Evolutionary conservation across 2,113 vertebrate species (phyloP).

Genomic region (Terrapene triunguis): DNA sequence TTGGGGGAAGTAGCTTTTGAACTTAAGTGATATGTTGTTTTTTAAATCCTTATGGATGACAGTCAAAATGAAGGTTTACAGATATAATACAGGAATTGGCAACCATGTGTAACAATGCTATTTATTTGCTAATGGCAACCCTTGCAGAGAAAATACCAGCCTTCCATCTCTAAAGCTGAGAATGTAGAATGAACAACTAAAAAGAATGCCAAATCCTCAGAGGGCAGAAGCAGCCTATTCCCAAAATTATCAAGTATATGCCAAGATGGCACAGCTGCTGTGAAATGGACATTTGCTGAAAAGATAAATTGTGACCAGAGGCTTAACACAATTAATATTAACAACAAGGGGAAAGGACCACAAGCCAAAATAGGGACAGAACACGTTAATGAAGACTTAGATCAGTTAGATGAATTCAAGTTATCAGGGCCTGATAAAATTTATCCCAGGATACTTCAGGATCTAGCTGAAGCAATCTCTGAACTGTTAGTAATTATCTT

Average conservation of each 20-base stretch:
- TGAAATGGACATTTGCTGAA: neutral
- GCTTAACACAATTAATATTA: neutral
- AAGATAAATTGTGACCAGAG: neutral
- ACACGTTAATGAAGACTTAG: neutral
- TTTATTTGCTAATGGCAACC: accelerated
- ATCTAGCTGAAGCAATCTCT: neutral
- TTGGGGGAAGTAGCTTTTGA: neutral
- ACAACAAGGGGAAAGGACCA: neutral
- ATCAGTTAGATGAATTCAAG: neutral
- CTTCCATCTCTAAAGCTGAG: neutral
- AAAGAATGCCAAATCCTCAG: slow-evolving; percentile 46
- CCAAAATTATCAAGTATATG: slow-evolving; percentile 12
- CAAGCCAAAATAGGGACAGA: neutral
- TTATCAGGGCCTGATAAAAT: neutral
- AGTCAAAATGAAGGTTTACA: accelerated
- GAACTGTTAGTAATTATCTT: neutral
- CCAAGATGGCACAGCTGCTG: slow-evolving; percentile 23
- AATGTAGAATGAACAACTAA: neutral
- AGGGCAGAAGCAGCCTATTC: neutral
- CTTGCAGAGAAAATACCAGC: neutral
- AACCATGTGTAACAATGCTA: neutral
- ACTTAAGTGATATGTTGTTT: neutral
- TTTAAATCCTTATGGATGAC: accelerated
- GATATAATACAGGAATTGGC: accelerated
- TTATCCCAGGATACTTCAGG: too few relatives aligned